Evolutionary conservation across 1,140 invertebrate species (phyloP), one percentile per base, ranked within the genome.

Genomic region (Drosophila nannoptera): DNA sequence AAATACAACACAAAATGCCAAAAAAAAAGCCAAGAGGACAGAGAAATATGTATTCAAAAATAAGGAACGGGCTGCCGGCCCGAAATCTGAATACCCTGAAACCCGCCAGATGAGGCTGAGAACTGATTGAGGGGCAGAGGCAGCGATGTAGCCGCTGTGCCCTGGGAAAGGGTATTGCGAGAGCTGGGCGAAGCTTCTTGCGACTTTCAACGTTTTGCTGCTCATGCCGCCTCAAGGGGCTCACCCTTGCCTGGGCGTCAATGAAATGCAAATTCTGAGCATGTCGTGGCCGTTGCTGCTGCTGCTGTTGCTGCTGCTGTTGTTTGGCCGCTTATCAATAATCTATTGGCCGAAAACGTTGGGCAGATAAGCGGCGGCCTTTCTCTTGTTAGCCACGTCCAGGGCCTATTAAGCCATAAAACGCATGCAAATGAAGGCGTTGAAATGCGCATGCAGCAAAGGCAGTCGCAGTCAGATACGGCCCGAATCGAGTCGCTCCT

Each of bases 361-460:
- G 73, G 56, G 64, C 66, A 66, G 78, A 75, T 81, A 82, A 82
- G 78, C 55, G 32, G 73, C 52, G 32, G 46, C 55, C 61, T 61
- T 31, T 56, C 60, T 50, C 55, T 58, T 58, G 48, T 48, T 36
- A 6, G 60, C 40, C 14, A 11, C 16, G 43, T 42, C 53, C 42
- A 49, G 36, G 33, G 40, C 33, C 50, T 80, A 87, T 87, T 87
- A 87, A 87, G 84, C 86, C 86, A 87, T 87, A 87, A 87, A 87
- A 84, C 78, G 84, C 78, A 87, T 87, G 84, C 84, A 87, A 87
- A 87, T 87, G 84, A 87, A 87, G 84, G 84, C 84, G 84, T 87
- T 87, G 84, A 87, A 87, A 87, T 83, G 84, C 81, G 62, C 74
- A 76, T 70, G 71, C 65, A 73, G 62, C 71, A 56, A 14, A 14